A percentile compares a stretch with the other conserved stretches of the same genome.
phyloP scores from a whole-genome alignment of 2,888 invertebrate species.

The Brachypalpus laphriformis region DNA sequence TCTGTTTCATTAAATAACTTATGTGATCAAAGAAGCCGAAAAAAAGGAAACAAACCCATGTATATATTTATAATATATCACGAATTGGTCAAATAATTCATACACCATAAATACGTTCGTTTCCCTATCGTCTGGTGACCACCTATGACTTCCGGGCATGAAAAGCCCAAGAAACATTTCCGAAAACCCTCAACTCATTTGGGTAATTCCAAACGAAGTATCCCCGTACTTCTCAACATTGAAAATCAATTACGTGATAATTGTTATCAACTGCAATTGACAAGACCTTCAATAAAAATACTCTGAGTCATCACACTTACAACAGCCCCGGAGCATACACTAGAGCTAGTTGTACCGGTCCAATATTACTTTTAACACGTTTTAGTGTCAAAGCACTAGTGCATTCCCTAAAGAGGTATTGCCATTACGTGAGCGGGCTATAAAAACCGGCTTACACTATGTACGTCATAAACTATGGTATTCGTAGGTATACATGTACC shows the following conservation, averaged over 20 bases:
- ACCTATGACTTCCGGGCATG: not conserved
- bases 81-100: too few species aligned
- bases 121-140: not conserved
- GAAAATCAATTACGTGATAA: not conserved
- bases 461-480: not conserved
- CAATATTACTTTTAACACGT: not conserved
- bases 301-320: not conserved
- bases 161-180: too few species aligned
- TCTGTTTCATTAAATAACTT: too few species aligned
- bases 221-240: not conserved
- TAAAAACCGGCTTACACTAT: slow-evolving; percentile 9
- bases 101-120: not conserved
- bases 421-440: not conserved
- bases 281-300: not conserved
- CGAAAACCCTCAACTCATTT: not conserved
- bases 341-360: not conserved
- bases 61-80: too few species aligned
- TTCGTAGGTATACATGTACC: not conserved
- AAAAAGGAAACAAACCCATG: too few species aligned
- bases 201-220: not conserved
- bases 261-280: not conserved
- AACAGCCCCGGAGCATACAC: not conserved
- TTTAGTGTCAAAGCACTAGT: slow-evolving; percentile 2
- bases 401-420: not conserved
- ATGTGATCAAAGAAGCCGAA: too few species aligned